Evolutionary conservation across 2,797 vertebrate genomes (phyloP).

Genomic region (Hephaestus fuliginosus): DNA sequence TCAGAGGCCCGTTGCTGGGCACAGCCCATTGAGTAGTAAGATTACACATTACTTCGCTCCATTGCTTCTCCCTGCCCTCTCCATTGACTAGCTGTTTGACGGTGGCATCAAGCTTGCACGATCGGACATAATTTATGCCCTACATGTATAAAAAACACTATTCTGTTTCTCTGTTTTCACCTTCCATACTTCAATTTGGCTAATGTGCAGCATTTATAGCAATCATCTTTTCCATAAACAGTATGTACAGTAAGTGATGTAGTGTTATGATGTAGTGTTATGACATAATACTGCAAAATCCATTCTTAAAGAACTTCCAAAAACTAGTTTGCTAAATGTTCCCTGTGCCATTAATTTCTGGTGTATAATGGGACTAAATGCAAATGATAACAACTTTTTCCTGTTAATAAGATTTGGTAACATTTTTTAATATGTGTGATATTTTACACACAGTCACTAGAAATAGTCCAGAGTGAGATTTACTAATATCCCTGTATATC

Average conservation of each 20-base stretch:
- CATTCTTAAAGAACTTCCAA: slow-evolving; percentile 3
- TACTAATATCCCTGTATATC: slow-evolving; percentile 20
- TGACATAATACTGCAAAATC: slow-evolving; percentile 16
- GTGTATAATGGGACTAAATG: slow-evolving; percentile 1
- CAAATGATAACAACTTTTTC: slow-evolving; percentile 13
- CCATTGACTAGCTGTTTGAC: slow-evolving; percentile 99
- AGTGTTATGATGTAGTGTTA: background rate
- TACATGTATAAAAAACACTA: slow-evolving; percentile 85
- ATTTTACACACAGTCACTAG: slow-evolving; percentile 12
- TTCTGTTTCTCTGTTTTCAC: slow-evolving; percentile 69
- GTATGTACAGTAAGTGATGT: slow-evolving; percentile 27
- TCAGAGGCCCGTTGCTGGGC: slow-evolving; percentile 95
- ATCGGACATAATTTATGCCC: slow-evolving; percentile 97
- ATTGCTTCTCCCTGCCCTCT: slow-evolving; percentile 99
- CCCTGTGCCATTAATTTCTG: background rate
- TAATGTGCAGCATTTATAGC: slow-evolving; percentile 71
- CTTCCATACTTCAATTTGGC: slow-evolving; percentile 68
- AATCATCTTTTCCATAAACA: slow-evolving; percentile 57
- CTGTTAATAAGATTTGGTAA: slow-evolving; percentile 1
- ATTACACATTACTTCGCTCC: slow-evolving; percentile 99
- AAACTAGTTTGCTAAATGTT: background rate
- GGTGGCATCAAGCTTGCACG: slow-evolving; percentile 95
- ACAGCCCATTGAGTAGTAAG: slow-evolving; percentile 99
- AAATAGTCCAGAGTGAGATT: background rate
- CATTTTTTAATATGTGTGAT: slow-evolving; percentile 12